phyloP scores from a whole-genome alignment of 2,797 vertebrate genomes.

The Lutra lutra region DNA sequence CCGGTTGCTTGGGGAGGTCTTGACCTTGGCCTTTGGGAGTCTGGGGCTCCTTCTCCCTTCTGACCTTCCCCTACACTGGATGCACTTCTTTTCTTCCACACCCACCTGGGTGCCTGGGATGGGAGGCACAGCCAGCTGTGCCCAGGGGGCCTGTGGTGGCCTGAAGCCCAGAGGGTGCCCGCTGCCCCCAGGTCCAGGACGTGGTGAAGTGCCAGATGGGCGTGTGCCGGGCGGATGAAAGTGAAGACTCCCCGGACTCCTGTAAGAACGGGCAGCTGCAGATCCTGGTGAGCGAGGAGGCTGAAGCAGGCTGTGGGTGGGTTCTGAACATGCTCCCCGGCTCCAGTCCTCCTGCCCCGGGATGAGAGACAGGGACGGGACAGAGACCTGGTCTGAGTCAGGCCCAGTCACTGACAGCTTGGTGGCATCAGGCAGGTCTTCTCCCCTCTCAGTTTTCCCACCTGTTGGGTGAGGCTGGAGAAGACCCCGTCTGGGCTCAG shows the following conservation, averaged over 20 bases:
- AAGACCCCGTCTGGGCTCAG: neutral
- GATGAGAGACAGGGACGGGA: neutral
- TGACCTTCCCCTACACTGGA: neutral
- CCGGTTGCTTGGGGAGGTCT: neutral
- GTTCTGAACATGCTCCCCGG: neutral
- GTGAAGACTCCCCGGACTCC: slow-evolving; percentile 98
- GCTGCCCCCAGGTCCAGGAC: slow-evolving; percentile 93
- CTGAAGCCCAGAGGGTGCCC: slow-evolving; percentile 47
- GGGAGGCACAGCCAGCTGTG: neutral
- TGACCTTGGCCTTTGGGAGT: neutral
- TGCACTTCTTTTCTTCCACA: neutral
- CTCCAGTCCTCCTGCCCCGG: neutral
- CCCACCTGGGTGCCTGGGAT: neutral
- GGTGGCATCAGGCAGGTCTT: neutral
- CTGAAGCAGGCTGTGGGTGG: neutral
- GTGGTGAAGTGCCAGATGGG: slow-evolving; percentile 98
- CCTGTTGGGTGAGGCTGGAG: neutral
- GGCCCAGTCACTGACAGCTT: neutral
- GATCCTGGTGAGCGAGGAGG: slow-evolving; percentile 97
- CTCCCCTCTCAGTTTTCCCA: neutral
- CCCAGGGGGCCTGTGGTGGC: neutral
- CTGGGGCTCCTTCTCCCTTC: neutral
- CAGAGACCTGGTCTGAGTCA: neutral
- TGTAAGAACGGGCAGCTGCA: slow-evolving; percentile 99
- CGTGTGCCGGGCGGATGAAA: slow-evolving; percentile 95